A percentile compares a stretch with the other conserved stretches of the same genome.
These are phyloP conservation scores for Sitta carolinensis DNA, from an alignment of 2,797 vertebrate species.

Conservation along the genomic window DNA sequence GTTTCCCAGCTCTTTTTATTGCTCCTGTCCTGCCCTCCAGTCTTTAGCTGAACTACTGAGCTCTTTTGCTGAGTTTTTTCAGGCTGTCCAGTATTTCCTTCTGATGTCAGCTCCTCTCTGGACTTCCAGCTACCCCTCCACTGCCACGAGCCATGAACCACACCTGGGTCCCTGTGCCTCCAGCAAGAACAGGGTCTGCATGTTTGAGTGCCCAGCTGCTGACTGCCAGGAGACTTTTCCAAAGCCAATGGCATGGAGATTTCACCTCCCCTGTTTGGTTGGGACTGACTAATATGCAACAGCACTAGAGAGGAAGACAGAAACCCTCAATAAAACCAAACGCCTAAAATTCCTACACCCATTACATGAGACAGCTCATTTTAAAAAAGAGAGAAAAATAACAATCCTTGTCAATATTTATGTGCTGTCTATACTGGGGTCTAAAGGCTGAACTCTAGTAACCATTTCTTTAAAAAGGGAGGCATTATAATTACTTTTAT, in stretches of 20 bases:
- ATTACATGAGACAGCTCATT: not conserved
- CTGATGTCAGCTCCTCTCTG: not conserved
- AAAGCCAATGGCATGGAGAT: not conserved
- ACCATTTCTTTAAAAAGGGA: not conserved
- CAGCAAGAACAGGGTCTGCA: not conserved
- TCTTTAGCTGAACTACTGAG: not conserved
- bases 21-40: not conserved
- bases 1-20: not conserved
- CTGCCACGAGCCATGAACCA: rapidly evolving
- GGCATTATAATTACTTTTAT: not conserved
- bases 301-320: not conserved
- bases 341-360: rapidly evolving
- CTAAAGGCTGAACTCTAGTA: not conserved
- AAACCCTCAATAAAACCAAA: not conserved
- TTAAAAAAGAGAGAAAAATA: not conserved
- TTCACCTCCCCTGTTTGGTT: not conserved
- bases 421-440: not conserved
- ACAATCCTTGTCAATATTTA: not conserved
- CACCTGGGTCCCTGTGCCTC: not conserved
- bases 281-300: not conserved
- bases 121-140: not conserved
- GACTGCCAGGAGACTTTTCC: not conserved
- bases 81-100: not conserved
- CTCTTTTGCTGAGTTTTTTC: not conserved
- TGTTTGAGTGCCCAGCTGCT: not conserved